Evolutionary conservation across 2,888 invertebrate genomes (phyloP).

Genomic region (Amaurobius ferox): DNA sequence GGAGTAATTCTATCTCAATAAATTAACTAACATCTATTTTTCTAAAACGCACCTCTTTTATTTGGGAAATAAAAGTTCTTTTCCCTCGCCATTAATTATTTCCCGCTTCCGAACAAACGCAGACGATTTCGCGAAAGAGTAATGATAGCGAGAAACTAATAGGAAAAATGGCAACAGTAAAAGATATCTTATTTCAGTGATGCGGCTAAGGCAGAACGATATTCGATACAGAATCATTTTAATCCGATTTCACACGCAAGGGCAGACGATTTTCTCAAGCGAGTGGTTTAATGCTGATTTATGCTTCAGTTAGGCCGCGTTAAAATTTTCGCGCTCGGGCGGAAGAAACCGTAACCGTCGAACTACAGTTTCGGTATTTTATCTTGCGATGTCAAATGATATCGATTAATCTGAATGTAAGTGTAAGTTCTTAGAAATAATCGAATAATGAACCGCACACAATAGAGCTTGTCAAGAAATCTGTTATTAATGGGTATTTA

Average conservation of each 20-base stretch:
- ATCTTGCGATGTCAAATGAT: slow-evolving; percentile 5
- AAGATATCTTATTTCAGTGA: slow-evolving; percentile 5
- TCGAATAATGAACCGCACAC: slow-evolving; percentile 4
- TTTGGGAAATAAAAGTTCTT: not conserved
- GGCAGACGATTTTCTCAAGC: slow-evolving; percentile 8
- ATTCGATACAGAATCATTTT: slow-evolving; percentile 1
- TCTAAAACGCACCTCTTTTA: slow-evolving; percentile 8
- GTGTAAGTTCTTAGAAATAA: not conserved
- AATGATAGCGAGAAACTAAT: not conserved
- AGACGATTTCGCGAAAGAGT: not conserved
- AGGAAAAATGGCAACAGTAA: slow-evolving; percentile 2
- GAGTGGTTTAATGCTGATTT: slow-evolving; percentile 5
- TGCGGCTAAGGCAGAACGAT: not conserved
- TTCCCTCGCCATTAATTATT: not conserved
- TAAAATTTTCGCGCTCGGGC: not conserved
- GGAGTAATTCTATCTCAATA: not conserved
- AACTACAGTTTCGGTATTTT: not conserved
- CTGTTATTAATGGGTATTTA: not conserved
- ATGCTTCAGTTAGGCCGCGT: slow-evolving; percentile 5
- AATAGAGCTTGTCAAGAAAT: not conserved
- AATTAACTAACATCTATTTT: slow-evolving; percentile 4
- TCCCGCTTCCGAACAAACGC: not conserved
- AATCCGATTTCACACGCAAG: slow-evolving; percentile 5
- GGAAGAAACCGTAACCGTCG: slow-evolving; percentile 1
- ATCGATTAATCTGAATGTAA: not conserved